Percentiles rank a stretch among this genome's conserved stretches.
phyloP scores from a whole-genome alignment of 2,888 invertebrate genomes.

The Bellardia pandia region DNA sequence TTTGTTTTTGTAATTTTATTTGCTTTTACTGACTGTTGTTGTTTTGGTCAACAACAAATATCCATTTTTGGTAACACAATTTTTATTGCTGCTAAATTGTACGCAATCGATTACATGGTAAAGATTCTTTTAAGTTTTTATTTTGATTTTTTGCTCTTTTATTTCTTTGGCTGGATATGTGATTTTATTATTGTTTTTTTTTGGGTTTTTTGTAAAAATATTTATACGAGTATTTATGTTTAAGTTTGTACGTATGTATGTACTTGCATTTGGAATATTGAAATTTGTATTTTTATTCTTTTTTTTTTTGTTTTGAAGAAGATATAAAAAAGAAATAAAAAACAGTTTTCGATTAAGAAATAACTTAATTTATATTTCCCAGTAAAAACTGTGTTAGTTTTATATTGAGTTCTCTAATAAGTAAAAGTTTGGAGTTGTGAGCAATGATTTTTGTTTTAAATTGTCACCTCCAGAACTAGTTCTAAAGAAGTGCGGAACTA shows the following conservation, averaged over 20 bases:
- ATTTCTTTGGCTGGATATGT: conserved; percentile 11
- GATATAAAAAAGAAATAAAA: background rate
- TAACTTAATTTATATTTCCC: background rate
- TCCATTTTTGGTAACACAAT: conserved; percentile 70
- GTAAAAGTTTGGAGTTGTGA: too few species aligned
- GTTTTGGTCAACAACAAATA: conserved; percentile 61
- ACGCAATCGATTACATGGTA: conserved; percentile 63
- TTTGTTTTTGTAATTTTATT: conserved; percentile 4
- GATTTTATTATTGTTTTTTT: conserved; percentile 37
- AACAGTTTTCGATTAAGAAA: background rate
- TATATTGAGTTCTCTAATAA: too few species aligned
- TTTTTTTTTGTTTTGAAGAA: too few species aligned
- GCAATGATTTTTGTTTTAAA: too few species aligned
- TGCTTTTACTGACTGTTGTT: conserved; percentile 18
- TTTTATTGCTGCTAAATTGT: conserved; percentile 71
- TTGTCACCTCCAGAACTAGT: too few species aligned
- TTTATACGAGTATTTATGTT: too few species aligned
- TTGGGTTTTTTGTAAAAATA: background rate
- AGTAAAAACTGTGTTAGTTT: background rate
- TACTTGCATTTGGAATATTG: background rate
- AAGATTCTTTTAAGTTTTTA: conserved; percentile 9
- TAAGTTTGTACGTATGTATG: too few species aligned
- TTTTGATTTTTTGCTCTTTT: background rate
- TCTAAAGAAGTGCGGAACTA: too few species aligned
- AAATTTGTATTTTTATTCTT: background rate